phyloP scores from a whole-genome alignment of 2,797 vertebrate species.

The Crenichthys baileyi region DNA sequence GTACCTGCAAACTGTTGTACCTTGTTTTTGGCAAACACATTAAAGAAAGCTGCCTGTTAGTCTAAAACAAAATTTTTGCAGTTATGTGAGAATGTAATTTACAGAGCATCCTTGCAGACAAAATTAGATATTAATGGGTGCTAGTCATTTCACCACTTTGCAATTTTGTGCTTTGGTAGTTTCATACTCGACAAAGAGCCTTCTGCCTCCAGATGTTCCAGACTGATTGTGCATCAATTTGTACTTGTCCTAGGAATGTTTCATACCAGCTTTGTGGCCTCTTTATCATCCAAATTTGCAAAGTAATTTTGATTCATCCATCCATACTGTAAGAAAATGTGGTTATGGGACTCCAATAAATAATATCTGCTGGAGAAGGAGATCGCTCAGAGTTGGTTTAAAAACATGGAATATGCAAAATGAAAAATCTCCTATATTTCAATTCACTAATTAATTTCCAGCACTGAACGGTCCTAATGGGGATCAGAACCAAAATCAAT shows the following conservation, averaged over 20 bases:
- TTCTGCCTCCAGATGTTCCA: too few relatives aligned
- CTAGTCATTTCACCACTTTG: too few relatives aligned
- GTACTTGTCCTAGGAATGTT: too few relatives aligned
- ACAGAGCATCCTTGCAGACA: background rate
- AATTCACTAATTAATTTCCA: background rate
- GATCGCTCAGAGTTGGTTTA: background rate
- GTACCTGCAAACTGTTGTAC: constrained; percentile 3
- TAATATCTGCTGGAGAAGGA: background rate
- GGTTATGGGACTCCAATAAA: background rate
- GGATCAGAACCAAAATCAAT: background rate
- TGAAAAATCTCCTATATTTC: background rate
- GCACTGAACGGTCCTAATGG: background rate
- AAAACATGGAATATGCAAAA: background rate
- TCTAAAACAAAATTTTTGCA: background rate
- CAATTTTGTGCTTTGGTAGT: too few relatives aligned
- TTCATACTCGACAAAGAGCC: too few relatives aligned
- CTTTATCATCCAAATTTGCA: too few relatives aligned
- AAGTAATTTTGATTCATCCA: too few relatives aligned
- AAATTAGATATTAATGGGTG: background rate
- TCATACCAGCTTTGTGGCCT: too few relatives aligned
- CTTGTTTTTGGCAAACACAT: constrained; percentile 4
- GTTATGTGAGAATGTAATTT: background rate
- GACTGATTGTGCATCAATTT: too few relatives aligned
- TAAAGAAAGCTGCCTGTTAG: background rate
- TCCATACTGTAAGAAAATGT: background rate